Evolutionary conservation across 2,797 vertebrate species (phyloP), one percentile per base, ranked within the genome.

Genomic region (Decapterus maruadsi): DNA sequence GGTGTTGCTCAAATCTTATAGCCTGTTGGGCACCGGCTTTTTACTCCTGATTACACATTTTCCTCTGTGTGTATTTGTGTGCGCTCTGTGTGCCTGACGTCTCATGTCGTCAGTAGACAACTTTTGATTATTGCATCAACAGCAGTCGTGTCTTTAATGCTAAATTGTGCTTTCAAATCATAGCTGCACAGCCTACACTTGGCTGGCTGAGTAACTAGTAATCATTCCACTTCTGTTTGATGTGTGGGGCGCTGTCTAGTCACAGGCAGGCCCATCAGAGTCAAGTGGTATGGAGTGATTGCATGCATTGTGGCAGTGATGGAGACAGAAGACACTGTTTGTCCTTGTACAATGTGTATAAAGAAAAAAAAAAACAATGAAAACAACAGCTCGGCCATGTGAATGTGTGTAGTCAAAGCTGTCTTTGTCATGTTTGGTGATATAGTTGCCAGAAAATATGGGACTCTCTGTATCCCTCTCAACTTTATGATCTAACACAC

Each of bases 251-350:
- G 63, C 84, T 84, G 87, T 91, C 90, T 92, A 78, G 86, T 90
- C 83, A 82, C 78, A 80, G 89, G 80, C 88, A 83, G 86, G 85
- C 89, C 89, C 92, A 93, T 95, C 91, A 91, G 81, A 92, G 82
- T 92, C 83, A 90, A 95, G 91, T 90, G 91, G 75, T 75, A 72
- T 87, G 81, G 91, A 92, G 93, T 91, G 92, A 93, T 93, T 92
- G 87, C 86, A 83, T 87, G 83, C 86, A 89, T 90, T 86, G 84
- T 89, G 83, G 90, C 91, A 89, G 82, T 81, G 91, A 91, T 89
- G 88, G 87, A 90, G 90, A 84, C 57, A 76, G 77, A 90, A 86
- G 83, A 87, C 70, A 77, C 55, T 43, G 83, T 89, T 90, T 93
- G 87, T 85, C 78, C 83, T 90, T 91, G 88, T 82, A 72, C 54